Conservation (phyloP, 35 echinoderm and acorn worm genomes). For the Stichopus chloronotus region DNA sequence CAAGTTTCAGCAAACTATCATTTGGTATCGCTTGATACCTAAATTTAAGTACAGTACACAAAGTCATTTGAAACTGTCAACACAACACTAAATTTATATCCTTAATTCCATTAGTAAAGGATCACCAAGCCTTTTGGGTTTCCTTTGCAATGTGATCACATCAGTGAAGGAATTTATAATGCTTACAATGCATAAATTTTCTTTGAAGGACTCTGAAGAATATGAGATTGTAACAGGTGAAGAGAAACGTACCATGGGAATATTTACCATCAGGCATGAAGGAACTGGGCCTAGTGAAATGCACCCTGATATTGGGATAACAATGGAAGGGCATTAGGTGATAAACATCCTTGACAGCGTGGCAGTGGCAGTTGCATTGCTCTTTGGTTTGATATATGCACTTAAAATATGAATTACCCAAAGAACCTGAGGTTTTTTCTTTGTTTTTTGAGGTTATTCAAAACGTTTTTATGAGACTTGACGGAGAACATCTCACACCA, state of each 20-base stretch:
- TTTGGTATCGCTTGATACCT: neutral
- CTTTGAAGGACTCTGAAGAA: slow-evolving; percentile 6
- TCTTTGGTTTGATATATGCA: slow-evolving; percentile 54
- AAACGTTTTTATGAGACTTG: slow-evolving; percentile 52
- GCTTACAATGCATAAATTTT: neutral
- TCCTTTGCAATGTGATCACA: no score
- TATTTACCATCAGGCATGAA: slow-evolving; percentile 6
- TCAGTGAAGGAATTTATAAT: slow-evolving; percentile 1
- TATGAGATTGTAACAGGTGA: neutral
- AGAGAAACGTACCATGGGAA: neutral
- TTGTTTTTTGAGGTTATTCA: slow-evolving; percentile 53
- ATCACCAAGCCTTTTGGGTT: no score
- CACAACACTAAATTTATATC: no score
- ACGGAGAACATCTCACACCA: slow-evolving; percentile 47
- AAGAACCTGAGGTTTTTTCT: slow-evolving; percentile 45
- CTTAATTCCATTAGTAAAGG: no score
- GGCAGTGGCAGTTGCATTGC: slow-evolving; percentile 7
- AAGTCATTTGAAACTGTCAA: slow-evolving; percentile 2
- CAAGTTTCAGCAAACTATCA: slow-evolving; percentile 8
- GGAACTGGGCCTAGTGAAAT: slow-evolving; percentile 14
- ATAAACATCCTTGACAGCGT: neutral
- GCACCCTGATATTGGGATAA: neutral
- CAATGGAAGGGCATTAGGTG: neutral
- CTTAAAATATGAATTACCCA: slow-evolving; percentile 42
- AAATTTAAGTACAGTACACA: neutral